A percentile compares a stretch with the other conserved stretches of the same genome.
These are phyloP conservation scores for Lithobates sylvaticus DNA, from an alignment of 2,797 vertebrate species.

Conservation along the genomic window DNA sequence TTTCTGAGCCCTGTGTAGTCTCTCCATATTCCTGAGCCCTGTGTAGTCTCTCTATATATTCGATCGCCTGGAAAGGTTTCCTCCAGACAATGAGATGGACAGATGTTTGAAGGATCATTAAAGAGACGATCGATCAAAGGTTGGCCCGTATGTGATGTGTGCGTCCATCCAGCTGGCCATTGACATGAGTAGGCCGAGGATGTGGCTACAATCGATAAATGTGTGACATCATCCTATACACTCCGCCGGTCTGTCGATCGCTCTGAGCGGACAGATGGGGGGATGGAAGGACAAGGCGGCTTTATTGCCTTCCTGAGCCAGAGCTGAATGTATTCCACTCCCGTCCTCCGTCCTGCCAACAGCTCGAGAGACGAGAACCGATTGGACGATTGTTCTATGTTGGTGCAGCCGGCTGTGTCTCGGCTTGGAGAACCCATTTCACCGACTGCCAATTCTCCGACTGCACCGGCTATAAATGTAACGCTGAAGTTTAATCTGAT, in stretches of 20 bases:
- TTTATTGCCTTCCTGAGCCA: slow-evolving; percentile 40
- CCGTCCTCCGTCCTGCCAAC: slow-evolving; percentile 38
- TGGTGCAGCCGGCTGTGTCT: slow-evolving; percentile 35
- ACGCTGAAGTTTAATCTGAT: too few relatives aligned
- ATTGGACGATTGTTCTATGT: slow-evolving; percentile 23
- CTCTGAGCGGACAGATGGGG: slow-evolving; percentile 38
- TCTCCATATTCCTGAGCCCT: too few relatives aligned
- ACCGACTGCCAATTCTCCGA: background rate
- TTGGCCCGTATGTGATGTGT: background rate
- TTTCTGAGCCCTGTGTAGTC: too few relatives aligned
- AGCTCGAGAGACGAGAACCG: slow-evolving; percentile 49
- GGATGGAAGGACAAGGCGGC: slow-evolving; percentile 20
- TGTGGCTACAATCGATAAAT: background rate
- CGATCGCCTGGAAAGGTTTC: background rate
- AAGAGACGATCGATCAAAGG: background rate
- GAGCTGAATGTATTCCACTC: slow-evolving; percentile 47
- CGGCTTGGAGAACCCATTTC: background rate
- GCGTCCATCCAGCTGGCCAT: background rate
- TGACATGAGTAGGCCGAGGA: background rate
- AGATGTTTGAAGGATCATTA: slow-evolving; percentile 16
- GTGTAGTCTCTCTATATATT: too few relatives aligned
- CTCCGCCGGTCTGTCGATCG: background rate
- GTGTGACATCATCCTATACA: background rate
- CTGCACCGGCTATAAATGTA: background rate
- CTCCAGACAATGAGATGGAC: background rate